A percentile compares a stretch with the other conserved stretches of the same genome.
These are phyloP conservation scores for Thinocorus orbignyianus DNA, from an alignment of 2,113 vertebrate genomes.

Conservation along the genomic window DNA sequence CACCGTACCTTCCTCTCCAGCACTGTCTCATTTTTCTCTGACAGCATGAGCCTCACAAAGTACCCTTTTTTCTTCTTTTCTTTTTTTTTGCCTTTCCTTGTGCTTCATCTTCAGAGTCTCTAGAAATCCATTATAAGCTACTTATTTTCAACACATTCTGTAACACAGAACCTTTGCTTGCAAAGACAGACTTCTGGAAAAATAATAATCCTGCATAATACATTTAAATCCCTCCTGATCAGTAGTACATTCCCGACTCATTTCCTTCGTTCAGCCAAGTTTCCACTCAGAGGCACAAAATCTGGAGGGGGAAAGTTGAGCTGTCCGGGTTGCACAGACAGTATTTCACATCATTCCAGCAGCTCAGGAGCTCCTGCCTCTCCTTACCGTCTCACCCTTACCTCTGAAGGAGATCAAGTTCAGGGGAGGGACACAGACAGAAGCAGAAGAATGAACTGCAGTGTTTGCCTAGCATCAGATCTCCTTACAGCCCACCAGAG, in stretches of 20 bases:
- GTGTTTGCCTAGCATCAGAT: not conserved
- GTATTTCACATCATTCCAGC: slow-evolving; percentile 25
- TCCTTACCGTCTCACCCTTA: not conserved
- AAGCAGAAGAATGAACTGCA: not conserved
- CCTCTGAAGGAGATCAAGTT: not conserved
- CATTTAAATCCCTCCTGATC: slow-evolving; percentile 59
- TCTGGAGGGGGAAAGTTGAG: slow-evolving; percentile 2
- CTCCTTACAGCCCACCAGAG: not conserved
- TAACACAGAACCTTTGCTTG: slow-evolving; percentile 13
- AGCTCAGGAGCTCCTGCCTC: not conserved
- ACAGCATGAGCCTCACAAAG: not conserved
- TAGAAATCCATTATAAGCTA: slow-evolving; percentile 57
- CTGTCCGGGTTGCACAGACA: slow-evolving; percentile 35
- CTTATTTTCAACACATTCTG: slow-evolving; percentile 66
- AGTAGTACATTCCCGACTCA: slow-evolving; percentile 1
- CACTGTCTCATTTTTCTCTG: not conserved
- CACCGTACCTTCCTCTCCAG: not conserved
- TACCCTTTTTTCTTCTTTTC: not conserved
- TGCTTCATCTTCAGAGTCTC: slow-evolving; percentile 8
- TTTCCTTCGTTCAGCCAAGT: slow-evolving; percentile 42
- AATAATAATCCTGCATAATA: slow-evolving; percentile 68
- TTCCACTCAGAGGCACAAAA: slow-evolving; percentile 40
- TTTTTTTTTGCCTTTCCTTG: slow-evolving; percentile 10
- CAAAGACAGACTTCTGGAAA: slow-evolving; percentile 64
- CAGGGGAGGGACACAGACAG: not conserved